Base-by-base conservation (phyloP, 1,140 invertebrate genomes). In the Homalodisca vitripennis region DNA sequence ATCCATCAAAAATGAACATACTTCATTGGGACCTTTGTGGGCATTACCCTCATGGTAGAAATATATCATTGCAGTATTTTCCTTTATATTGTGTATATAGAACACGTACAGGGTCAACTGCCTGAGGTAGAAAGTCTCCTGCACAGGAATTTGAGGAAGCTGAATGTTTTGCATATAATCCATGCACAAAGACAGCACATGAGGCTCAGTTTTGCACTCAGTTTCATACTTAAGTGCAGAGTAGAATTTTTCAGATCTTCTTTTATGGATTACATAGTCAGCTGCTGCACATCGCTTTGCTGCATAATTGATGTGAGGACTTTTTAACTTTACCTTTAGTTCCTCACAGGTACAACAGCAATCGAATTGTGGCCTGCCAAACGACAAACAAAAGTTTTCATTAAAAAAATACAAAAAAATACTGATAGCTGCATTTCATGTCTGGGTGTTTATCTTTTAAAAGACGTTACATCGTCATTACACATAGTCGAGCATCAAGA, bases 121-220 rank as follows among this genome's bases (percentile, higher is more conserved):
- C n/a, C 76, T 66, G 64, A 70, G 69, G 71, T 78, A 74, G 65
- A 74, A 75, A 26, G 63, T 67, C 51, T 75, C 72, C 47, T 74
- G 72, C 48, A 75, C 66, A 20, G 73, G 72, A 64, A 74, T 73
- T 30, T 68, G 62, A 48, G 74, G 72, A n/a, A 75, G 31, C 14
- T 71, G 72, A 48, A 79, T 51, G 72, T 78, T 79, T 69, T 77
- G 74, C 76, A 78, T 77, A 68, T 73, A 79, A 73, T 79, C 78
- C 68, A 78, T 75, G 66, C 65, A 57, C 24, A 78, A 66, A 31
- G 70, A 65, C 70, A 41, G 71, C 29, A 70, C 53, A 34, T 67
- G 68, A 29, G 65, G 64, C 47, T 73, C 67, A 22, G 69, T 73
- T 13, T 66, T 67, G 72, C 63, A 72, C 69, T 67, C 60, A 69